phyloP scores from a whole-genome alignment of 1,140 invertebrate species.

The Drosophila jambulina region DNA sequence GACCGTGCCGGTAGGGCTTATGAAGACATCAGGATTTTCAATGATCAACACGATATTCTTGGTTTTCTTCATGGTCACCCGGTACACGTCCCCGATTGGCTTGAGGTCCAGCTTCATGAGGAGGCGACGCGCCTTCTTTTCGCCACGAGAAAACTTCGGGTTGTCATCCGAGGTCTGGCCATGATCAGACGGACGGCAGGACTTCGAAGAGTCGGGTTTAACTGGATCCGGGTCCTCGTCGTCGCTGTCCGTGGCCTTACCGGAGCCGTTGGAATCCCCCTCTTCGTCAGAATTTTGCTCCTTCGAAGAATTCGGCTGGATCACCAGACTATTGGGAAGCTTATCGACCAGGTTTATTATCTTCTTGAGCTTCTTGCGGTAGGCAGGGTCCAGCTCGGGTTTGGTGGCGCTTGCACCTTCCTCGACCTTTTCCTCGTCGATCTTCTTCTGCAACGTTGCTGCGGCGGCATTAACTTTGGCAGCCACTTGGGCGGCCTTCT shows the following conservation, averaged over 20 bases:
- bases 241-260: constrained; percentile 29
- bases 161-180: not conserved
- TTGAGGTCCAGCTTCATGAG: constrained; percentile 61
- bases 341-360: constrained; percentile 33
- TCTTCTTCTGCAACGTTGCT: not conserved
- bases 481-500: constrained; percentile 22
- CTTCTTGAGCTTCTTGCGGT: constrained; percentile 16
- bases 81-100: constrained; percentile 41
- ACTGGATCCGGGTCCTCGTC: constrained; percentile 23
- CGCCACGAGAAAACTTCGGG: constrained; percentile 48
- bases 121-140: constrained; percentile 69
- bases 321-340: constrained; percentile 2
- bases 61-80: constrained; percentile 63
- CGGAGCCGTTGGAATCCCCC: not conserved
- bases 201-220: not conserved
- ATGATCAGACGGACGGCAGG: not conserved
- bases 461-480: constrained; percentile 1
- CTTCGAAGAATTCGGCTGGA: not conserved
- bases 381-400: not conserved
- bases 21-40: constrained; percentile 58
- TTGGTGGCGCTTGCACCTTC: not conserved
- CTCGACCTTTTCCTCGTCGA: not conserved
- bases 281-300: not conserved
- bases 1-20: constrained; percentile 29
- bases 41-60: constrained; percentile 64